These are phyloP conservation scores for Anoplius nigerrimus DNA, from an alignment of 2,888 invertebrate genomes.

Conservation along the genomic window DNA sequence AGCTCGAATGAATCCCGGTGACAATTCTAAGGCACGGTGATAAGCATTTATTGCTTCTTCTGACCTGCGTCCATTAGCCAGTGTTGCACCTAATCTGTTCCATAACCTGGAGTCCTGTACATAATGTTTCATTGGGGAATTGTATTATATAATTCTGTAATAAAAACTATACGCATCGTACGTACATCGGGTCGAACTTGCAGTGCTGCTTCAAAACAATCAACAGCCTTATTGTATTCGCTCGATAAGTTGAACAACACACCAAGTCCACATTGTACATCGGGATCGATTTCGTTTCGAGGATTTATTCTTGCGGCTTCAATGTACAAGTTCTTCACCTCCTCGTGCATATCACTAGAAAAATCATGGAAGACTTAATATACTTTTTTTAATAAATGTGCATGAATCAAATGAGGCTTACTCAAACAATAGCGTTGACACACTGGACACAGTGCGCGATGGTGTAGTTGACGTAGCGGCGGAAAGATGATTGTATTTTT, in stretches of 20 bases:
- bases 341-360: conserved; percentile 77
- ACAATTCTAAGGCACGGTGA: conserved; percentile 90
- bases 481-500: conserved; percentile 85
- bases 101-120: conserved; percentile 91
- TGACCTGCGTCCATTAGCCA: conserved; percentile 95
- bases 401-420: conserved; percentile 63
- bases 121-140: conserved; percentile 17
- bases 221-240: conserved; percentile 96
- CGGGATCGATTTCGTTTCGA: conserved; percentile 84
- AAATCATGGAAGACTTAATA: conserved; percentile 12
- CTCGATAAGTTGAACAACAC: conserved; percentile 96
- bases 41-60: conserved; percentile 98
- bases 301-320: conserved; percentile 88
- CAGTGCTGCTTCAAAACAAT: conserved; percentile 95
- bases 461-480: conserved; percentile 76
- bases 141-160: background rate
- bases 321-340: conserved; percentile 86
- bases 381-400: background rate
- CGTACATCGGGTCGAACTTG: conserved; percentile 85
- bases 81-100: conserved; percentile 97
- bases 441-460: conserved; percentile 63
- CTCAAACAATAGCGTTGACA: conserved; percentile 72
- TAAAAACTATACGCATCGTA: conserved; percentile 29
- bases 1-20: conserved; percentile 97
- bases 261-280: conserved; percentile 95